phyloP scores from a whole-genome alignment of 2,797 vertebrate genomes.

The Morelia viridis region DNA sequence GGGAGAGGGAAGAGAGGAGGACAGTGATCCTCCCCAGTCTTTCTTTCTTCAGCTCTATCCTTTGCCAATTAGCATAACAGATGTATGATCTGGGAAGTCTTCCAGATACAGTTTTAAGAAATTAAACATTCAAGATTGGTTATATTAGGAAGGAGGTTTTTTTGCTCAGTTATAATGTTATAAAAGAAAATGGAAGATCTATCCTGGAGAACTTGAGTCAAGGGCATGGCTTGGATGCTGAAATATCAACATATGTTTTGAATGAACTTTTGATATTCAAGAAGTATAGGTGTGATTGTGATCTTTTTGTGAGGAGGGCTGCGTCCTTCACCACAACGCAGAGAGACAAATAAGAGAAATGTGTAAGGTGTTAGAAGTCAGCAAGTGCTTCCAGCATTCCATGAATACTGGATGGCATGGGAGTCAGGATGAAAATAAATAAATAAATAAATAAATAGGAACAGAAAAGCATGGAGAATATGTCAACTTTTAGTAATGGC shows the following conservation, averaged over 20 bases:
- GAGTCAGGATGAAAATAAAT: background rate
- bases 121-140: constrained; percentile 53
- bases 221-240: background rate
- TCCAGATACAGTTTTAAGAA: constrained; percentile 69
- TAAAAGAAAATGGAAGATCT: constrained; percentile 24
- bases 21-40: constrained; percentile 37
- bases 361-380: background rate
- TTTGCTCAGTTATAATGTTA: constrained; percentile 34
- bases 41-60: constrained; percentile 53
- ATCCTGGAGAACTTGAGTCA: constrained; percentile 30
- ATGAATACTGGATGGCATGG: background rate
- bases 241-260: constrained; percentile 23
- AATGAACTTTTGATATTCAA: constrained; percentile 10
- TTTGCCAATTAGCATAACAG: constrained; percentile 69
- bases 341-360: background rate
- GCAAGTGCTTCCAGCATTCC: background rate
- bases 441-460: background rate
- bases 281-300: constrained; percentile 7
- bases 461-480: background rate
- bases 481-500: background rate
- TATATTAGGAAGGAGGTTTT: constrained; percentile 43
- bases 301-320: background rate
- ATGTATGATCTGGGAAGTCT: constrained; percentile 68
- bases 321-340: background rate
- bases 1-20: constrained; percentile 32